Conservation (phyloP, 2,797 vertebrate species). For the Acanthornis magna region DNA sequence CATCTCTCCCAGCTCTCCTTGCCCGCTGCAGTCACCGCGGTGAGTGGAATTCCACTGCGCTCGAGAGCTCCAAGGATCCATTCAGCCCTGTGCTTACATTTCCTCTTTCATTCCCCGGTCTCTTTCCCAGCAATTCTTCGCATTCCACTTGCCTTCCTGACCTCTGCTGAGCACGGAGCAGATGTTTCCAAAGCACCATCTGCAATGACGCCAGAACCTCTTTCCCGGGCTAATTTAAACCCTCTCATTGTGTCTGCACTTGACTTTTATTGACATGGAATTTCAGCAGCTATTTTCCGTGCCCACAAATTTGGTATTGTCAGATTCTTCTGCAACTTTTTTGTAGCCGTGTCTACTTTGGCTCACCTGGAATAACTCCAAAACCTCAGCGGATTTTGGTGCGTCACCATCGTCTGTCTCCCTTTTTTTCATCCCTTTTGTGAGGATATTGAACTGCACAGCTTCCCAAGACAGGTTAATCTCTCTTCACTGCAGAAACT, state of each 20-base stretch:
- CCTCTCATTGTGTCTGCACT: conserved; percentile 36
- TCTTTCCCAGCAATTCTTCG: conserved; percentile 22
- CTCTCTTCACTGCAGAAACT: not conserved
- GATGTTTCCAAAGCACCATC: conserved; percentile 48
- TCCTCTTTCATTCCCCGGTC: not conserved
- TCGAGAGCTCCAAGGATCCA: not conserved
- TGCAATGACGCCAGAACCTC: conserved; percentile 43
- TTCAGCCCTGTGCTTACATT: not conserved
- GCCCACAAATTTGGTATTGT: not conserved
- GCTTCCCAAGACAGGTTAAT: not conserved
- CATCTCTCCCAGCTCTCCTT: not conserved
- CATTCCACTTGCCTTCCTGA: conserved; percentile 57
- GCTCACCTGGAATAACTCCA: conserved; percentile 9
- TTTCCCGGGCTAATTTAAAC: conserved; percentile 40
- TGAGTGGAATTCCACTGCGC: not conserved
- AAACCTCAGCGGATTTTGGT: not conserved
- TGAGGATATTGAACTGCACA: not conserved
- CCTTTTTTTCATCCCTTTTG: not conserved
- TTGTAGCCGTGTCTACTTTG: not conserved
- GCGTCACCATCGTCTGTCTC: fast-evolving
- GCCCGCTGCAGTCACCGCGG: not conserved
- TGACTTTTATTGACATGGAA: conserved; percentile 15
- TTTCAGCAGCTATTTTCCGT: conserved; percentile 35
- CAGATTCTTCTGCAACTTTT: conserved; percentile 21
- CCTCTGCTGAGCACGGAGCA: conserved; percentile 45